Base-by-base conservation (phyloP, 2,888 invertebrate genomes). In the Cataglyphis rosenhaueri region DNA sequence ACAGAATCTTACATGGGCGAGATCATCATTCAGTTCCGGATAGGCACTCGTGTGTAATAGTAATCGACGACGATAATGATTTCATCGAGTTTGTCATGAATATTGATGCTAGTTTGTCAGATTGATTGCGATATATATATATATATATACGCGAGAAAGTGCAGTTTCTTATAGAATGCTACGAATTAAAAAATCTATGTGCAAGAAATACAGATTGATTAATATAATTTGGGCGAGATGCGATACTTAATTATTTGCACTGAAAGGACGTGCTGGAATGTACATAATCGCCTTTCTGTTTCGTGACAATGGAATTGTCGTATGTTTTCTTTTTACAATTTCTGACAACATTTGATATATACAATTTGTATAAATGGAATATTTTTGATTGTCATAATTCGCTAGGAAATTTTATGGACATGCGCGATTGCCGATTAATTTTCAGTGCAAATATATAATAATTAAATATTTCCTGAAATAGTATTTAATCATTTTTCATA, bases 401-500 rank as follows among this genome's bases (percentile, higher is more conserved):
- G 6, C 15, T n/a, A n/a, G 8, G 52, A 52, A 52, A 52, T n/a
- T 52, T 52, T 52, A 52, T 9, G 8, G n/a, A n/a, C n/a, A 0
- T 48, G 2, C n/a, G 52, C 8, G n/a, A 44, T 44, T 15, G n/a
- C 2, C n/a, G n/a, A 52, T 52, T 52, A 52, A 52, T 8, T n/a
- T 52, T 52, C 52, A 52, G 2, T 52, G n/a, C 52, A 8, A 52
- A 52, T 25, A 25, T 25, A 25, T 25, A 25, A 25, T 52, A n/a
- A 1, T 59, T 59, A 57, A 71, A 73, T 29, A 29, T 3, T 3
- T 0, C 0, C 3, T 61, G 21, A 66, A 21, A 64, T 57, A 82
- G 32, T 52, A 64, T 84, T 65, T 18, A 35, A 55, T 75, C 70
- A 55, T 85, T 85, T 85, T 85, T 81, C 62, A 79, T 32, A n/a